These are phyloP conservation scores for Embiotoca jacksoni DNA, from an alignment of 2,113 vertebrate genomes.

Conservation along the genomic window DNA sequence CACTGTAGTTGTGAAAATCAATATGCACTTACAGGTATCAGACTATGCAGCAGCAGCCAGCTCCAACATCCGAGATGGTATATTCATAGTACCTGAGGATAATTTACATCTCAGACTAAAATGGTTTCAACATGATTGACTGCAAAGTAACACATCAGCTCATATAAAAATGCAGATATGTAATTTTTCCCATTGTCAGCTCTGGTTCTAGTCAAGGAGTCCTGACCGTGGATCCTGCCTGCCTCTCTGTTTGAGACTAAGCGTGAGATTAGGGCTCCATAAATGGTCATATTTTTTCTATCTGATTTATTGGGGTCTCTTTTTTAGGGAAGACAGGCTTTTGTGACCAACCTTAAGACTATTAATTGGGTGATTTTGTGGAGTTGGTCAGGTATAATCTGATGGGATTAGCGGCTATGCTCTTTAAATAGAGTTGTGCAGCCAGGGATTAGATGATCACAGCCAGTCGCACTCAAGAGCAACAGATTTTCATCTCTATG, in stretches of 20 bases:
- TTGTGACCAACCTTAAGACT: conserved; percentile 49
- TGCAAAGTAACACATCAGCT: background rate
- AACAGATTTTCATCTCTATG: conserved; percentile 56
- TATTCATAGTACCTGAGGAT: background rate
- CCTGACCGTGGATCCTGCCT: background rate
- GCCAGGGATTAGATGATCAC: conserved; percentile 74
- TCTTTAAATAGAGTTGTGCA: conserved; percentile 79
- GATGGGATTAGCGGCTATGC: conserved; percentile 72
- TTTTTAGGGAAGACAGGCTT: conserved; percentile 41
- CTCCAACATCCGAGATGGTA: background rate
- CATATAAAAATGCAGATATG: conserved; percentile 9
- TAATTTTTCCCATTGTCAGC: background rate
- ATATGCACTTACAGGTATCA: conserved; percentile 22
- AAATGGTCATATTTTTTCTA: conserved; percentile 33
- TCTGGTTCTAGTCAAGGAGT: background rate
- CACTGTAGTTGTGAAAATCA: conserved; percentile 3
- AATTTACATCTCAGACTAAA: conserved; percentile 4
- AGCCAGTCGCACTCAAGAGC: conserved; percentile 47
- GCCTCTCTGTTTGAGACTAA: conserved; percentile 3
- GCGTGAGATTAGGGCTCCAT: conserved; percentile 24
- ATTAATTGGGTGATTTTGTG: conserved; percentile 73
- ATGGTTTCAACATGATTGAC: background rate
- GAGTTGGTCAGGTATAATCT: conserved; percentile 76
- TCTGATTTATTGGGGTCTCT: background rate
- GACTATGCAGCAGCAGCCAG: background rate